A percentile compares a stretch with the other conserved stretches of the same genome.
phyloP scores from a whole-genome alignment of 2,888 invertebrate species.

The Apantesis nais region DNA sequence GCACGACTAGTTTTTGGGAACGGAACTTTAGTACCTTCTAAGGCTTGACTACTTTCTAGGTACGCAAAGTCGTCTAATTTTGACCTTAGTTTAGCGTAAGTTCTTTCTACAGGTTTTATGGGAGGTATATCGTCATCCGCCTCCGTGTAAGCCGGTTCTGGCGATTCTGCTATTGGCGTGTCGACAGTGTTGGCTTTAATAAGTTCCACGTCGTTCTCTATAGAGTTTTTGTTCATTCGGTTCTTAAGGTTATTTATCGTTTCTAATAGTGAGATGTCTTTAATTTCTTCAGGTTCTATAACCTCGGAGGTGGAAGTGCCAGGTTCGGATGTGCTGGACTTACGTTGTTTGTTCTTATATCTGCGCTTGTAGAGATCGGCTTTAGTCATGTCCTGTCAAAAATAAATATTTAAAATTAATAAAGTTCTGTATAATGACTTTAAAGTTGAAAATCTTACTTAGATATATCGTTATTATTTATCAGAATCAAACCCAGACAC shows the following conservation, averaged over 20 bases:
- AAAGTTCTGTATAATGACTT: no score
- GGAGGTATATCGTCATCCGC: conserved; percentile 67
- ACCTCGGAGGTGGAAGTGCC: conserved; percentile 54
- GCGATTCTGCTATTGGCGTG: conserved; percentile 62
- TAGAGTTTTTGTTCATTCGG: conserved; percentile 72
- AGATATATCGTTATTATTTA: no score
- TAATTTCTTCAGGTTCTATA: conserved; percentile 50
- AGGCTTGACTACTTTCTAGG: conserved; percentile 72
- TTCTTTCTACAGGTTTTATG: conserved; percentile 76
- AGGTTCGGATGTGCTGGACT: conserved; percentile 63
- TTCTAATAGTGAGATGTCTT: conserved; percentile 61
- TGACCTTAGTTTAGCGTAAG: conserved; percentile 73
- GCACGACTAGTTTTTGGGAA: conserved; percentile 66
- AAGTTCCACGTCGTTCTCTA: conserved; percentile 76
- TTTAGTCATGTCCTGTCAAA: conserved; percentile 79
- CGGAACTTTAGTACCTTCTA: conserved; percentile 72
- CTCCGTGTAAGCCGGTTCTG: conserved; percentile 56
- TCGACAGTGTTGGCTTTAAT: conserved; percentile 74
- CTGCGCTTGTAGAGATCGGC: conserved; percentile 80
- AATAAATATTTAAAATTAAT: background rate
- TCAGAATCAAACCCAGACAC: no score
- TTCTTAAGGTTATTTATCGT: conserved; percentile 70
- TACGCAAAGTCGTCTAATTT: conserved; percentile 79
- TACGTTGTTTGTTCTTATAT: conserved; percentile 73
- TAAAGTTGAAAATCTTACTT: no score